A percentile compares a stretch with the other conserved stretches of the same genome.
Evolutionary conservation across 2,797 vertebrate genomes (phyloP).

Genomic region (Decapterus maruadsi): DNA sequence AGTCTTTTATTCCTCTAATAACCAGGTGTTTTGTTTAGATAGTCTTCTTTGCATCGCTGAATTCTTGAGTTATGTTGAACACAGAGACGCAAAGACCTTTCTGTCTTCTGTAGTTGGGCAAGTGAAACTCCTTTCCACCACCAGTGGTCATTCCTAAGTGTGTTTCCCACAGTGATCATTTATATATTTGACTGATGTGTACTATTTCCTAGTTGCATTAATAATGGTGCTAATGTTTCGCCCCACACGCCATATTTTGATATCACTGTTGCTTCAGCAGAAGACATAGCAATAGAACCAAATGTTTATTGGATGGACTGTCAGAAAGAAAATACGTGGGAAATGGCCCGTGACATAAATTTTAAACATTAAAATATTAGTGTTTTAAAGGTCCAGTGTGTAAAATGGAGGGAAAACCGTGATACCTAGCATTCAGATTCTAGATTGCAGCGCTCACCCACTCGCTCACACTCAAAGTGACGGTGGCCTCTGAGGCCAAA

Average conservation of each 20-base stretch:
- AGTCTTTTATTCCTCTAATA: background rate
- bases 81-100: background rate
- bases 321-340: background rate
- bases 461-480: no score
- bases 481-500: no score
- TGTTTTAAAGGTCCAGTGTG: background rate
- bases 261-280: background rate
- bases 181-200: constrained; percentile 2
- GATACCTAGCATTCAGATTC: no score
- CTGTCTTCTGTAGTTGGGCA: background rate
- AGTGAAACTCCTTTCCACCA: background rate
- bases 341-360: no score
- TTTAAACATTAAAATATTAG: background rate
- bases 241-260: background rate
- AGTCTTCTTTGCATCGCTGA: background rate
- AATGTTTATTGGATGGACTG: background rate
- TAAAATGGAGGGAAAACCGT: no score
- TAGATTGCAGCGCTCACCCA: no score
- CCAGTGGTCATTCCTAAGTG: no score
- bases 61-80: background rate
- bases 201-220: background rate
- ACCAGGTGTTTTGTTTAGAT: constrained; percentile 7
- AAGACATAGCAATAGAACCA: background rate
- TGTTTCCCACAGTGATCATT: background rate
- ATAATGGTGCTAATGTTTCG: background rate